Evolutionary conservation across 2,797 vertebrate genomes (phyloP).

Genomic region (Nyctalus aviator): DNA sequence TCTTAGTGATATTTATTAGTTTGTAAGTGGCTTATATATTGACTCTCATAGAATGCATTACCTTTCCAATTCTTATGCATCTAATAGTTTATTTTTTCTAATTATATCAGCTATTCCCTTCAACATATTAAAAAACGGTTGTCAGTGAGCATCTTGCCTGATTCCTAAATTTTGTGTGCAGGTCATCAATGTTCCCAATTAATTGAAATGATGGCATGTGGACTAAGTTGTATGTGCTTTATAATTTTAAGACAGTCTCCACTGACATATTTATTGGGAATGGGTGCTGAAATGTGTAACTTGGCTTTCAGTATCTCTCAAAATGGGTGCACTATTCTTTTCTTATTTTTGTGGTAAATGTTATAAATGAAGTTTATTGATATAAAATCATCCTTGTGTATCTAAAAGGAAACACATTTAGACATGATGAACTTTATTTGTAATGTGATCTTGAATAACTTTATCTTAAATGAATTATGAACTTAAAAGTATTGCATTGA

Average conservation of each 20-base stretch:
- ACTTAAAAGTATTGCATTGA: not conserved
- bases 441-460: not conserved
- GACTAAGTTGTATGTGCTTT: not conserved
- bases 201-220: not conserved
- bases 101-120: not conserved
- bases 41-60: not conserved
- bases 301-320: not conserved
- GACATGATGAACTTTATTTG: not conserved
- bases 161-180: not conserved
- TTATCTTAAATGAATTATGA: not conserved
- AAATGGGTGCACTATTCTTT: not conserved
- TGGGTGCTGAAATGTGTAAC: not conserved
- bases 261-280: not conserved
- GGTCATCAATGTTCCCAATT: not conserved
- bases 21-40: not conserved
- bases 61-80: not conserved
- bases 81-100: not conserved
- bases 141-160: not conserved
- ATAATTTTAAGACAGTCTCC: constrained; percentile 14
- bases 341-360: not conserved
- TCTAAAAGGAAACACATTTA: not conserved
- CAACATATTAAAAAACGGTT: not conserved
- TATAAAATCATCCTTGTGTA: not conserved
- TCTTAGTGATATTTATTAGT: not conserved
- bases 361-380: not conserved